Conservation (phyloP, 2,888 invertebrate genomes). For the Biston stratarius region DNA sequence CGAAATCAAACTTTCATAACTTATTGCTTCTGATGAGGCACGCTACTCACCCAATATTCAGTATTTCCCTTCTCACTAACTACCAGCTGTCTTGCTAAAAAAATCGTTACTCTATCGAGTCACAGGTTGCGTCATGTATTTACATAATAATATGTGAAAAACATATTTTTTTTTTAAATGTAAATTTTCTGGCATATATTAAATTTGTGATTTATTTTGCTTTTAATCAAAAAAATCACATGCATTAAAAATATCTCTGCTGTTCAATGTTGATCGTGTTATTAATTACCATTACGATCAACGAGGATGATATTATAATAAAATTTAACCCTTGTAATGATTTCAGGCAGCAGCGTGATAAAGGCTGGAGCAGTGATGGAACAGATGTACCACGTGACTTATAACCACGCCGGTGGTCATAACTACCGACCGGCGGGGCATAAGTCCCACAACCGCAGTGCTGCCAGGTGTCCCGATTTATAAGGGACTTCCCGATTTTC, state of each 20-base stretch:
- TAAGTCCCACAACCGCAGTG: constrained; percentile 76
- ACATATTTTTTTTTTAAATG: too few species aligned
- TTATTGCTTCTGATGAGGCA: too few species aligned
- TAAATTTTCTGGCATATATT: too few species aligned
- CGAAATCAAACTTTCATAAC: too few species aligned
- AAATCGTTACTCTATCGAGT: too few species aligned
- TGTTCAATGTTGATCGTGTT: not conserved
- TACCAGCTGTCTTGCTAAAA: too few species aligned
- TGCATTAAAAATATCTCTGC: not conserved
- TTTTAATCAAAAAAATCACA: too few species aligned
- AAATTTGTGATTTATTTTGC: too few species aligned
- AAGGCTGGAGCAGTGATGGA: constrained; percentile 67
- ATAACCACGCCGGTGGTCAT: constrained; percentile 70
- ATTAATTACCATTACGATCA: not conserved
- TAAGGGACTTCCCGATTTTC: constrained; percentile 31
- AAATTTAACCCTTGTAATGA: constrained; percentile 24
- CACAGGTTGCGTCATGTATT: too few species aligned
- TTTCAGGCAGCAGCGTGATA: constrained; percentile 48
- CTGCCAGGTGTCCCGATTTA: constrained; percentile 36
- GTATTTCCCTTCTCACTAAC: too few species aligned
- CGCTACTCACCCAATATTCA: too few species aligned
- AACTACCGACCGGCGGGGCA: constrained; percentile 76
- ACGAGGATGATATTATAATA: not conserved
- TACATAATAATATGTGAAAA: too few species aligned
- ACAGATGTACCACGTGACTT: constrained; percentile 75